Evolutionary conservation across 2,888 invertebrate species (phyloP), one percentile per base, ranked within the genome.

Genomic region (Melanargia galathea): DNA sequence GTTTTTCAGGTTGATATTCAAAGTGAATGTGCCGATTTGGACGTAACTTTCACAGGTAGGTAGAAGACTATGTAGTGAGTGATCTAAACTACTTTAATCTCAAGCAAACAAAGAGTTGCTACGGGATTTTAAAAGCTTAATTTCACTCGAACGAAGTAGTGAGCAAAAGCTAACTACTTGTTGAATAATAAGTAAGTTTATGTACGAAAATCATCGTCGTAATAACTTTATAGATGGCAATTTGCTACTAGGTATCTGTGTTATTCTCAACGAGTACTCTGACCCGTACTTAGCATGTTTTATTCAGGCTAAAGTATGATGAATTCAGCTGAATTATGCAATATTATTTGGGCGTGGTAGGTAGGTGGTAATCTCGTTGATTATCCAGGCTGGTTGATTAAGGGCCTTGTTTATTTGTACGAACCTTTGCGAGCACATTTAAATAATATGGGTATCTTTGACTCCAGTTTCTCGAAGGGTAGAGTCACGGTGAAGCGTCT

Each of bases 201-300:
- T 6, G 38, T n/a, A 38, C 10, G 43, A 2, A 43, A 18, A 48
- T 48, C 20, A n/a, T 11, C 8, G 33, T 51, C 18, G 2, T 33
- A 35, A 33, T 7, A 52, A 52, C 33, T 74, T 80, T 76, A 74
- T 75, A 78, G 76, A 75, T 71, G 74, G 76, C 80, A 81, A 83
- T 84, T 83, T 82, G 81, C 81, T 81, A 83, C 83, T 78, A n/a
- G n/a, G n/a, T n/a, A 79, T 81, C 76, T 81, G 76, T 79, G 82
- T 82, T 82, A 84, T 79, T 60, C 72, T 67, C 72, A 81, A 82
- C 84, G 82, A 82, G 79, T 81, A 79, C 67, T 65, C 70, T 59
- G 66, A 61, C 75, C 73, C 62, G 71, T 73, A 72, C 73, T 77
- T 73, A 73, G 76, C 70, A 79, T 80, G 77, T 78, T 79, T 80